Base-by-base conservation (phyloP, 2,888 invertebrate genomes). In the Tortrix viridana region DNA sequence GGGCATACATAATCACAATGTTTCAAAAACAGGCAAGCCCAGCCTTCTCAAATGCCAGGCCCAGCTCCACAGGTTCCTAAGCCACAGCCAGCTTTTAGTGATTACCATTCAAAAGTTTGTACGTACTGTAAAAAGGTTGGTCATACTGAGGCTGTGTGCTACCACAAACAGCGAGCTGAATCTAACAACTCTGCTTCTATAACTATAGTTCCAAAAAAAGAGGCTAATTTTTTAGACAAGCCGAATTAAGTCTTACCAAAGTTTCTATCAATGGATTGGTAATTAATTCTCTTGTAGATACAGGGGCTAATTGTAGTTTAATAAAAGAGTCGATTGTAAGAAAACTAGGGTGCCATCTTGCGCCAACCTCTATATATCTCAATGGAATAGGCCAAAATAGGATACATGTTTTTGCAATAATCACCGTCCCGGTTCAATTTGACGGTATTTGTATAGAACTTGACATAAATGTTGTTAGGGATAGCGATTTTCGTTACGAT, bases 281-380 rank as follows among this genome's bases (percentile, higher is more conserved):
- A 1, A 57, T 69, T 7, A 70, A 74, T 38, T 70, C 72, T 1
- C 70, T n/a, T n/a, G n/a, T n/a, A n/a, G n/a, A n/a, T n/a, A n/a
- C n/a, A n/a, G n/a, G n/a, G n/a, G n/a, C n/a, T 3, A 69, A 22
- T 53, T 69, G 69, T 60, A 67, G 69, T 23, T 16, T 71, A 2
- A 66, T 71, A 9, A 69, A 65, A 41, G 69, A 69, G 53, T 68
- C 69, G 0, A 49, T 70, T 2, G 66, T 68, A 9, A 60, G 46
- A 20, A 44, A 20, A 1, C 3, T 70, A 9, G 56, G 59, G 0
- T 66, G 65, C 54, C 44, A 58, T 16, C 16, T 71, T 0, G 1
- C 2, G 1, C 69, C 69, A 0, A 41, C 14, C 5, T 59, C 49
- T 7, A 3, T 58, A 4, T 54, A 43, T 26, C 1, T 70, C n/a